Evolutionary conservation across 1,140 invertebrate genomes (phyloP), one percentile per base, ranked within the genome.

Genomic region (Drosophila varians): DNA sequence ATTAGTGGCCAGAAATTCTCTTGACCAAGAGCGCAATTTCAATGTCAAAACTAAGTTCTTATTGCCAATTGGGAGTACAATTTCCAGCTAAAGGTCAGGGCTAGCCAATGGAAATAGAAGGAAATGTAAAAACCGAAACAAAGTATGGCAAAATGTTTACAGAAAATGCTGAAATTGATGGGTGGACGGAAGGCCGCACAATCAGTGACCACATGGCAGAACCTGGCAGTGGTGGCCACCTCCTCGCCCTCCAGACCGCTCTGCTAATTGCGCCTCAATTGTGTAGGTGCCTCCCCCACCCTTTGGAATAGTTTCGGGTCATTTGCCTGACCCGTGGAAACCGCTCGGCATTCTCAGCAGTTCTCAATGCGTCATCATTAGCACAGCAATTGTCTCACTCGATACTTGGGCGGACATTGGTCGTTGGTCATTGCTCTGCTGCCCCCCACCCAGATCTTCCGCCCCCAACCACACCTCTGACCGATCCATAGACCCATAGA

Each of bases 11-110:
- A 46, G 11, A 57, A 28, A 51, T 23, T 8, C 18, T 47, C 26
- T 5, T 66, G 64, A 38, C 64, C n/a, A n/a, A n/a, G n/a, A 66
- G 47, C 66, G 64, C 53, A 66, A 53, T 53, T 66, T 66, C 64
- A 66, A 66, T 66, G 64, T 53, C 64, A 66, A 34, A 53, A 66
- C 60, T 53, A 36, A 19, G 36, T 31, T 31, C 14, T 11, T 55
- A 28, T 5, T 42, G 19, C 12, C 51, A 40, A 62, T 57, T 36
- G 58, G 12, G 14, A 1, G 52, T 1, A 14, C 11, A 26, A 45
- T 58, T 36, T 26, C 18, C 25, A 12, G 19, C n/a, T 19, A 66
- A 66, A 66, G 64, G 64, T 66, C 64, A 66, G 60, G 64, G 64
- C 31, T 7, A 65, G 25, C 57, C 21, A 49, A 31, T 62, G 45